These are phyloP conservation scores for Iselma pallidipennis DNA, from an alignment of 2,888 invertebrate species.

Conservation along the genomic window DNA sequence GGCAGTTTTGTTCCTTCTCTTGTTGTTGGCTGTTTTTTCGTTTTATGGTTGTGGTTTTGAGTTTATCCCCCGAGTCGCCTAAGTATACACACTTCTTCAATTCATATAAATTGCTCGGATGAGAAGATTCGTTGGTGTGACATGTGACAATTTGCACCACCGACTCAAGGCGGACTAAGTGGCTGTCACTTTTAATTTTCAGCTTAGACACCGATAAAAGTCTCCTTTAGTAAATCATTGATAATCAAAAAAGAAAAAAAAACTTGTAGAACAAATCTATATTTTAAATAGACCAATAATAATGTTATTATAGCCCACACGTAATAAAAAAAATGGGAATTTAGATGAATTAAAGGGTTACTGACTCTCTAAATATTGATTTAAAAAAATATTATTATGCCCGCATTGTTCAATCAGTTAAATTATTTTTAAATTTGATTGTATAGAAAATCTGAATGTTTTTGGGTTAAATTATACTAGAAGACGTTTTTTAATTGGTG, in stretches of 20 bases:
- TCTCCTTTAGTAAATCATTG: constrained; percentile 10
- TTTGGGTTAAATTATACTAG: not conserved
- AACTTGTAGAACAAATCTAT: not conserved
- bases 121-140: constrained; percentile 34
- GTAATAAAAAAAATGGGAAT: constrained; percentile 19
- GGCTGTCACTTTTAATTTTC: constrained; percentile 27
- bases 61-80: constrained; percentile 7
- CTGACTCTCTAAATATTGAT: constrained; percentile 19
- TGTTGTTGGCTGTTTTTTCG: not conserved
- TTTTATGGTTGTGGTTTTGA: constrained; percentile 1
- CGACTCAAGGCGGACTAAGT: constrained; percentile 26
- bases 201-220: constrained; percentile 8
- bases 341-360: constrained; percentile 11
- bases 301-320: constrained; percentile 13
- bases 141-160: constrained; percentile 46
- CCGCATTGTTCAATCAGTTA: constrained; percentile 18
- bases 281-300: constrained; percentile 10
- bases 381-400: constrained; percentile 10
- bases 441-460: not conserved
- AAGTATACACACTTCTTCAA: constrained; percentile 50
- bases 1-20: not conserved
- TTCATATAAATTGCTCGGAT: constrained; percentile 46
- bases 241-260: not conserved
- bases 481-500: constrained; percentile 30
- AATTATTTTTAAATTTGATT: constrained; percentile 14